Conservation (phyloP, 2,888 invertebrate genomes). For the Epinotia brunnichana region DNA sequence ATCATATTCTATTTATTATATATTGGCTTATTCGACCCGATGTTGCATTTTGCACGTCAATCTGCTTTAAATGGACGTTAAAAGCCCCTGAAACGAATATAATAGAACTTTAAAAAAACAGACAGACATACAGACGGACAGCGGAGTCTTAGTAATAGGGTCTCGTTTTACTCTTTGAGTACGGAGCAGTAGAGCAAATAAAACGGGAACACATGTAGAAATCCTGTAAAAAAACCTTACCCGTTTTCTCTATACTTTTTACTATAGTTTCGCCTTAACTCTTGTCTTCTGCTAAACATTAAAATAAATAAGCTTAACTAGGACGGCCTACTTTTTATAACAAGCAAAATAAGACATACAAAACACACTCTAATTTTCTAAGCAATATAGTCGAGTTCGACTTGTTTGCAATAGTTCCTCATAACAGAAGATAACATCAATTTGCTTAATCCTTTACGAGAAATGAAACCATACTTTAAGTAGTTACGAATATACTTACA, state of each 20-base stretch:
- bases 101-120: no score
- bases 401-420: not conserved
- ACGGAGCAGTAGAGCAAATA: no score
- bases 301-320: constrained; percentile 21
- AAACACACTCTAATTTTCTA: not conserved
- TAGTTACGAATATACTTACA: not conserved
- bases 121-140: no score
- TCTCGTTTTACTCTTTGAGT: no score
- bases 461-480: not conserved
- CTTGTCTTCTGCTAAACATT: constrained; percentile 20
- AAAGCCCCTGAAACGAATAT: no score
- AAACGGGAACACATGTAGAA: not conserved
- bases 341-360: not conserved
- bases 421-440: constrained; percentile 1
- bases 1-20: no score
- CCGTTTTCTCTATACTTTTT: not conserved
- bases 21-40: no score
- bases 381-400: constrained; percentile 1
- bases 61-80: no score
- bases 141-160: no score
- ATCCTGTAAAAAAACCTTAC: not conserved
- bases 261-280: constrained; percentile 15
- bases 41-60: no score
- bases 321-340: constrained; percentile 17
- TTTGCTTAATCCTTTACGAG: constrained; percentile 8